Evolutionary conservation across 2,888 invertebrate genomes (phyloP), one percentile per base, ranked within the genome.

Genomic region (Galerucella calmariensis): DNA sequence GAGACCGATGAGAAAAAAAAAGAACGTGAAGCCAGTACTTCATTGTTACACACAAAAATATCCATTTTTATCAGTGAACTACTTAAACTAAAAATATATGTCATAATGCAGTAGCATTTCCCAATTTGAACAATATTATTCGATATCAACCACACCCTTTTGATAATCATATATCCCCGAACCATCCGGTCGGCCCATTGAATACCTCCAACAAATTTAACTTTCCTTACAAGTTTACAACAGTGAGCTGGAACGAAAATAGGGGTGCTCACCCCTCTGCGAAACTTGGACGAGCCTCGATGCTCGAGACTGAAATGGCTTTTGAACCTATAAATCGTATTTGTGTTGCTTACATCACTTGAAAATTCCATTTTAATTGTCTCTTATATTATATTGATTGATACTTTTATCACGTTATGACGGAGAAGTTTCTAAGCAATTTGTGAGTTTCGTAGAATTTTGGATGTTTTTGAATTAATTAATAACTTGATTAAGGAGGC

Each of bases 141-240:
- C 48, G 44, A 69, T 61, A 61, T 69, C 20, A 51, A 67, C 69
- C 69, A 69, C 62, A 69, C 69, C 69, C 69, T 69, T 69, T 63
- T 53, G 62, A 63, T 69, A 66, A 63, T 66, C 48, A 65, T 65
- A 65, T 65, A 63, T 63, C 63, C 46, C 27, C 48, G 44, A 72
- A 62, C 59, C 72, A 46, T 72, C 72, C 72, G 66, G 72, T 67
- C 72, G 72, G 65, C 63, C 59, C 61, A 72, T 72, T 72, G 72
- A 72, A 72, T 72, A 72, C 72, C 72, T 72, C 72, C 48, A 72
- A 72, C 72, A 72, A 72, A 72, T 72, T 67, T 72, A 72, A 72
- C 72, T 72, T 72, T 72, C 72, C 72, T 72, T 58, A 46, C 71
- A 72, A 72, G 59, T 63, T 72, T 59, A 67, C 72, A 66, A 71